These are phyloP conservation scores for Chrysocyon brachyurus DNA, from an alignment of 2,797 vertebrate species.

Conservation along the genomic window DNA sequence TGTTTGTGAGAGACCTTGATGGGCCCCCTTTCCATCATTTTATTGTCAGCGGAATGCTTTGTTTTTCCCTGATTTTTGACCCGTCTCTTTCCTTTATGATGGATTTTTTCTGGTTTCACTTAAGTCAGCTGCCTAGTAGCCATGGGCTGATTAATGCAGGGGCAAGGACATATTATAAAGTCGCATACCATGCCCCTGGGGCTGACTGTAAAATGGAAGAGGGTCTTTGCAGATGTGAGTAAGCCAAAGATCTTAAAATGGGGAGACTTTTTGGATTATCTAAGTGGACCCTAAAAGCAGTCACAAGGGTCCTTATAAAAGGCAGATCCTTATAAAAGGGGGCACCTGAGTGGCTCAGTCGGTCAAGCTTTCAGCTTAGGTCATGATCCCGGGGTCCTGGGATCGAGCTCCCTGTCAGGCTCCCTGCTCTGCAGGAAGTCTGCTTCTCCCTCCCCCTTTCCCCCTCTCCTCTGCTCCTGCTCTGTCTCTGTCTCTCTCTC, in stretches of 20 bases:
- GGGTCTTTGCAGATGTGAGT: neutral
- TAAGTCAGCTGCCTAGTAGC: neutral
- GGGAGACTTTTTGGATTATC: neutral
- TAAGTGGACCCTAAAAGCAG: neutral
- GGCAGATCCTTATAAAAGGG: too few relatives aligned
- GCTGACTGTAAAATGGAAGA: neutral
- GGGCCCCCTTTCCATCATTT: neutral
- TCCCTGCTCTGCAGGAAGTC: too few relatives aligned
- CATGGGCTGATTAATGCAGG: neutral
- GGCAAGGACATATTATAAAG: neutral
- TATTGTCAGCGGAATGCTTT: neutral
- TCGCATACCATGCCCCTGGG: neutral
- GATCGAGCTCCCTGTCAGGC: too few relatives aligned
- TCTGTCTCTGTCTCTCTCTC: too few relatives aligned
- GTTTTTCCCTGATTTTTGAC: neutral
- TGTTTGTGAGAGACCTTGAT: neutral
- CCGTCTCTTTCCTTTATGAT: neutral
- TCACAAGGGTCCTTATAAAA: neutral
- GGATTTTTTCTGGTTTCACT: neutral
- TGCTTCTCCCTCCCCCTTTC: too few relatives aligned
- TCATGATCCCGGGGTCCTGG: too few relatives aligned
- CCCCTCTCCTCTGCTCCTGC: too few relatives aligned
- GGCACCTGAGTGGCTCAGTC: too few relatives aligned
- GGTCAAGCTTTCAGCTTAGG: too few relatives aligned
- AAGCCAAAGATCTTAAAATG: slow-evolving; percentile 10